Conservation (phyloP, 2,113 vertebrate genomes). For the Vimba vimba region DNA sequence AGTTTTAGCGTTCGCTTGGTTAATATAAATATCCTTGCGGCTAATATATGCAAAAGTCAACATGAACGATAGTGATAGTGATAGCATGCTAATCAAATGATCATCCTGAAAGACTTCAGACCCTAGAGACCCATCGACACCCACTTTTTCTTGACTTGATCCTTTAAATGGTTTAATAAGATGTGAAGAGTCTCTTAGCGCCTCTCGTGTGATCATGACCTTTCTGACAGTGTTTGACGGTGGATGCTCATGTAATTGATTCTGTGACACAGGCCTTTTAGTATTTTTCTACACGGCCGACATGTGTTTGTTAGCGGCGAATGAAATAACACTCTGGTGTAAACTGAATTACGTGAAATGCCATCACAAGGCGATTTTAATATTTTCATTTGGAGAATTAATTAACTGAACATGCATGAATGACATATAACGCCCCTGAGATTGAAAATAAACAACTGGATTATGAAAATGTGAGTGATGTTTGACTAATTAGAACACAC, state of each 20-base stretch:
- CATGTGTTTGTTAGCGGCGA: neutral
- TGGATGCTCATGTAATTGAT: conserved; percentile 41
- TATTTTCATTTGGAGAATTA: neutral
- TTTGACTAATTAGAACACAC: neutral
- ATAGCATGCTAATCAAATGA: neutral
- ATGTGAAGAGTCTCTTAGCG: conserved; percentile 19
- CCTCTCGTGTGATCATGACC: conserved; percentile 11
- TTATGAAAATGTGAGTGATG: neutral
- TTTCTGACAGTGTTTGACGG: conserved; percentile 32
- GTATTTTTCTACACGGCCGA: neutral
- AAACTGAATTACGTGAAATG: neutral
- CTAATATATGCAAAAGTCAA: neutral
- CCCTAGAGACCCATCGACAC: neutral
- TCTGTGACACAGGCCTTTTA: conserved; percentile 31
- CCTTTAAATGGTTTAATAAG: conserved; percentile 16
- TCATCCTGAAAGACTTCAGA: neutral
- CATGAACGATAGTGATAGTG: neutral
- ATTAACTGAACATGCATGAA: neutral
- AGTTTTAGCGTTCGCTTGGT: neutral
- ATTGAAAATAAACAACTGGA: neutral
- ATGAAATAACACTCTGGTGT: neutral
- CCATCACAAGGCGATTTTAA: neutral
- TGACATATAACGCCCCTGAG: neutral
- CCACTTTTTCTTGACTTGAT: neutral
- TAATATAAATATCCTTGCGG: neutral